Base-by-base conservation (phyloP, 2,113 vertebrate genomes). In the Perognathus longimembris region DNA sequence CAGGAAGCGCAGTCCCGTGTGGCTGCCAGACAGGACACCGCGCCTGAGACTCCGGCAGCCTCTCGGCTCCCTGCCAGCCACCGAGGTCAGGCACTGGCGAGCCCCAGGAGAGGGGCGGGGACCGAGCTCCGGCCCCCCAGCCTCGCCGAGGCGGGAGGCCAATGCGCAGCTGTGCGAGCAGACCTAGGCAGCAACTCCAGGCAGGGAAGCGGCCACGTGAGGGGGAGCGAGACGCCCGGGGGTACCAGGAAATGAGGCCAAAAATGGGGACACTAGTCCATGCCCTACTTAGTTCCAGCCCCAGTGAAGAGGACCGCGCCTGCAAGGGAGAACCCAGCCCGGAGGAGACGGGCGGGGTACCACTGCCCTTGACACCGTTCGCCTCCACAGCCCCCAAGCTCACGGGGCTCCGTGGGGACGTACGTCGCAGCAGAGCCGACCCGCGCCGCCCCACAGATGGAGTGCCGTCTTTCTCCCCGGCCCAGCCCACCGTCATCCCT, bases 201-300 rank as follows among this genome's bases (percentile, higher is more conserved):
- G 64, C 50, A 78, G 34, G 50, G 71, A 82, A 66, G 83, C 7
- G 2, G 21, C 14, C 85, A 36, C 84, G 26, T 3, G 5, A 66
- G 1, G 21, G 20, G 75, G 75, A 85, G 42, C 36, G 42, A 85
- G 82, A 83, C 36, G 69, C 93, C 93, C 95, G 78, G n/a, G 92
- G 93, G 94, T 66, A 84, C 76, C 73, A 50, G 85, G 61, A 95
- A 97, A 96, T 15, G 79, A 97, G 97, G 96, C 67, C 97, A 96
- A 80, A 96, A 97, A 93, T 45, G 94, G 92, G 97, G 93, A 95
- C 96, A 87, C 30, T 1, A 24, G 73, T 80, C 71, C 61, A 15
- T 94, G 97, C 50, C 95, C 95, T 95, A 95, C 75, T 97, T 96
- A 69, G 64, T 21, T 21, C 71, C 85, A 95, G 75, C 40, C 64